Evolutionary conservation across 2,113 vertebrate species (phyloP).

Genomic region (Corydoras sp.): DNA sequence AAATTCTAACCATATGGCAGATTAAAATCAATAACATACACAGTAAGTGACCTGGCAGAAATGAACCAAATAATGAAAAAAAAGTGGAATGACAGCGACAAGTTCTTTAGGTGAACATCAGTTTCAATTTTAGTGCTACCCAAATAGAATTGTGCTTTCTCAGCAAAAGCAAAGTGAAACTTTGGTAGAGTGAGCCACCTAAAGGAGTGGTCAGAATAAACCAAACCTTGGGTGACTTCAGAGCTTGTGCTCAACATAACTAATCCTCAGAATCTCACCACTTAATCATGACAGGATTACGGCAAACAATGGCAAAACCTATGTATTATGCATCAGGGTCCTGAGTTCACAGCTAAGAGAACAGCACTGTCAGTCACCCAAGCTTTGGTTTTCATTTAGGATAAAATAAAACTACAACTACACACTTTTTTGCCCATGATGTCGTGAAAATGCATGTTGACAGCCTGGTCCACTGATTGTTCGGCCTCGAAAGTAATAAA

Average conservation of each 20-base stretch:
- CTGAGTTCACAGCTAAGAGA: background rate
- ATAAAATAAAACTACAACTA: conserved; percentile 99
- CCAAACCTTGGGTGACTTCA: conserved; percentile 89
- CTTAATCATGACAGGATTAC: background rate
- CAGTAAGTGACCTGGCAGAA: conserved; percentile 92
- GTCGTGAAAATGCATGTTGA: conserved; percentile 99
- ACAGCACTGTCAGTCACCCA: conserved; percentile 67
- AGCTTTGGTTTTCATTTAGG: conserved; percentile 95
- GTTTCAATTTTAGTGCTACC: conserved; percentile 25
- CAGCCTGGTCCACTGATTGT: conserved; percentile 99
- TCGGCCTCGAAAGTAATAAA: conserved; percentile 99
- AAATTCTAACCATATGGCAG: conserved; percentile 48
- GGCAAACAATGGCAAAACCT: too few species aligned
- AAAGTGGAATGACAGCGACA: conserved; percentile 69
- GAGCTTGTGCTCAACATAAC: conserved; percentile 31
- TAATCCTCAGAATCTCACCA: background rate
- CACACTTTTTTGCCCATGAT: conserved; percentile 99
- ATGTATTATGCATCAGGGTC: background rate
- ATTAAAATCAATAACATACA: conserved; percentile 68
- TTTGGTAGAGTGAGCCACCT: conserved; percentile 61
- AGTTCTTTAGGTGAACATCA: conserved; percentile 89
- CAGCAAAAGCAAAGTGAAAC: background rate
- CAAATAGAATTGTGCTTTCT: background rate
- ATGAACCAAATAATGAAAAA: conserved; percentile 53
- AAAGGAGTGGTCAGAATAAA: conserved; percentile 93